A percentile compares a stretch with the other conserved stretches of the same genome.
phyloP scores from a whole-genome alignment of 2,797 vertebrate genomes.

The Enteromius anoplus region DNA sequence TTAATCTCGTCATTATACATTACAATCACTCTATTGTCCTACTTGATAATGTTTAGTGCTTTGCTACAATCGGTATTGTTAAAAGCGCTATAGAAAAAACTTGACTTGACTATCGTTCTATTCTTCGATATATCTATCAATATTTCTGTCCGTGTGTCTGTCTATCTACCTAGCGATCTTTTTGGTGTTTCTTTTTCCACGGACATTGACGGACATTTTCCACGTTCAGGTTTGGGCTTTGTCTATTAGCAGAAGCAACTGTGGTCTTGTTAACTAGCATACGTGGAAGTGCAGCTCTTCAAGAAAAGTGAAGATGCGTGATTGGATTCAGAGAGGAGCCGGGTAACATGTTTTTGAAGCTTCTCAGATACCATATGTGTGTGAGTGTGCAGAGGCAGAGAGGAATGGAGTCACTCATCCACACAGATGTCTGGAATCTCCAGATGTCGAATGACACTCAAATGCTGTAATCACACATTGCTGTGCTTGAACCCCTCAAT shows the following conservation, averaged over 20 bases:
- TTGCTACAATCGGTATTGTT: too few relatives aligned
- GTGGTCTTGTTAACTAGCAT: conserved; percentile 8
- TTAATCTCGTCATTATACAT: too few relatives aligned
- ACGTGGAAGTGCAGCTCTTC: conserved; percentile 22
- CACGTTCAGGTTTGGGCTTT: background rate
- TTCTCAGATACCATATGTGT: conserved; percentile 60
- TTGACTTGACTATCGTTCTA: background rate
- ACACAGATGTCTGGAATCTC: conserved; percentile 58
- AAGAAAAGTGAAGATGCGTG: conserved; percentile 35
- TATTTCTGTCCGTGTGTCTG: background rate
- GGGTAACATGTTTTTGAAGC: conserved; percentile 54
- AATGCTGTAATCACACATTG: conserved; percentile 57
- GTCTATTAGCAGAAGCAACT: background rate
- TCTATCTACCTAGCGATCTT: background rate
- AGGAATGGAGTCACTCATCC: conserved; percentile 59
- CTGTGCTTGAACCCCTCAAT: conserved; percentile 53
- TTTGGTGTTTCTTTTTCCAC: background rate
- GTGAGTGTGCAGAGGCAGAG: conserved; percentile 52
- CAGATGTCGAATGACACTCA: conserved; percentile 63
- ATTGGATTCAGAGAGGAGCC: conserved; percentile 23
- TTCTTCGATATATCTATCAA: background rate
- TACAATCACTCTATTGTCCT: too few relatives aligned
- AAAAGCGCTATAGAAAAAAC: too few relatives aligned
- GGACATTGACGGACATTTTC: background rate
- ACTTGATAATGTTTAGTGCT: too few relatives aligned